Evolutionary conservation across 1,140 invertebrate genomes (phyloP), one percentile per base, ranked within the genome.

Genomic region (Drosophila eugracilis): DNA sequence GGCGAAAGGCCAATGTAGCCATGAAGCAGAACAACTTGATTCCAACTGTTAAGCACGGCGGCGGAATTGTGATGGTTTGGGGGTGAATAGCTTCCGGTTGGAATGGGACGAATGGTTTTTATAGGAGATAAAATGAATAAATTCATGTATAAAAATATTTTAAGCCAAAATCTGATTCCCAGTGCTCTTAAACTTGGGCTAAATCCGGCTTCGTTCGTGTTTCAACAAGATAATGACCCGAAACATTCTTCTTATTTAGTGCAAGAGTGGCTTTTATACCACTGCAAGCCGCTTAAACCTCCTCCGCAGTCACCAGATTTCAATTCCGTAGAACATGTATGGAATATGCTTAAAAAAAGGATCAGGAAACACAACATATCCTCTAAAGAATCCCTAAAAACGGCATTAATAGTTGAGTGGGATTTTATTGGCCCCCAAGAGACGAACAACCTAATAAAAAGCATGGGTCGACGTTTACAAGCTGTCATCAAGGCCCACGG

Each of bases 341-440:
- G n/a, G 1, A 44, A 44, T n/a, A n/a, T n/a, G n/a, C n/a, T n/a
- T n/a, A n/a, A n/a, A n/a, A n/a, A n/a, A n/a, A n/a, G n/a, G n/a
- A 58, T 34, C 14, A 45, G 58, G 15, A 53, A 62, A 14, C 24
- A 62, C 14, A 22, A 9, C 37, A 39, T 39, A 17, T 19, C 15
- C 2, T 39, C 37, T 2, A 19, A 39, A 14, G 15, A 17, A 3
- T 17, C 37, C 15, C 14, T 39, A 10, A 39, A 39, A 39, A 10
- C 1, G 15, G 15, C 14, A 1, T 5, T 36, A 5, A 4, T 6
- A 5, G 5, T 5, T 15, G 37, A 39, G 10, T 39, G 37, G 37
- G 37, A 39, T 39, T 7, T 17, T 15, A 39, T 19, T 9, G 19
- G 37, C 37, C 14, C 37, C 9, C 7, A 39, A 10, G 37, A 39